Conservation (phyloP, 2,888 invertebrate species). For the Drosophila ezoana region DNA sequence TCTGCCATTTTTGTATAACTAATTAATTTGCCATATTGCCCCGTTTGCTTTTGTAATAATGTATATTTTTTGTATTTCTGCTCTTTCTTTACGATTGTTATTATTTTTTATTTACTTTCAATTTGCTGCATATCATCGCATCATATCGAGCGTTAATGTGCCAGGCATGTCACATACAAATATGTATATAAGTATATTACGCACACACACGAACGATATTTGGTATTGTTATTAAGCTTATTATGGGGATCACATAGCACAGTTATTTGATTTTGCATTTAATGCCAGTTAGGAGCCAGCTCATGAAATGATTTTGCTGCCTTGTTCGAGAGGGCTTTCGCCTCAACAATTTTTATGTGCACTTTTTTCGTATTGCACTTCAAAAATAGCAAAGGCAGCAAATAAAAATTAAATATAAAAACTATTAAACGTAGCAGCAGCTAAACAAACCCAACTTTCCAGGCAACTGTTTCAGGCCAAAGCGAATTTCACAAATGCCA, state of each 20-base stretch:
- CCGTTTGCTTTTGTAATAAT: constrained; percentile 62
- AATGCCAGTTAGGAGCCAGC: constrained; percentile 51
- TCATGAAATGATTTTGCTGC: constrained; percentile 26
- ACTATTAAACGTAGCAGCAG: constrained; percentile 8
- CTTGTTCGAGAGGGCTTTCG: constrained; percentile 49
- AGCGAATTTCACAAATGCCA: constrained; percentile 42
- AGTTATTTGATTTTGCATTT: constrained; percentile 74
- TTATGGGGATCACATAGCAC: constrained; percentile 70
- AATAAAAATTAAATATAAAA: constrained; percentile 8
- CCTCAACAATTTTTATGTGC: constrained; percentile 61
- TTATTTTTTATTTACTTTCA: constrained; percentile 68
- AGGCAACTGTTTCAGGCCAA: constrained; percentile 8
- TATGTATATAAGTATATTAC: constrained; percentile 8
- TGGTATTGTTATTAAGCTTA: constrained; percentile 56
- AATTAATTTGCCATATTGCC: constrained; percentile 77
- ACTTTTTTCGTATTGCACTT: constrained; percentile 17
- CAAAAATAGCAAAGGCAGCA: constrained; percentile 8
- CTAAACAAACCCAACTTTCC: constrained; percentile 16
- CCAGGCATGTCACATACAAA: constrained; percentile 51
- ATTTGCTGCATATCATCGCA: constrained; percentile 68
- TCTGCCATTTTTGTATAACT: constrained; percentile 70
- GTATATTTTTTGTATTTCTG: constrained; percentile 19
- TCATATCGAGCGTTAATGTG: constrained; percentile 67
- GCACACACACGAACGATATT: constrained; percentile 42
- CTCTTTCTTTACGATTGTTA: constrained; percentile 18